Conservation (phyloP, 2,113 vertebrate genomes). For the Uria aalge region DNA sequence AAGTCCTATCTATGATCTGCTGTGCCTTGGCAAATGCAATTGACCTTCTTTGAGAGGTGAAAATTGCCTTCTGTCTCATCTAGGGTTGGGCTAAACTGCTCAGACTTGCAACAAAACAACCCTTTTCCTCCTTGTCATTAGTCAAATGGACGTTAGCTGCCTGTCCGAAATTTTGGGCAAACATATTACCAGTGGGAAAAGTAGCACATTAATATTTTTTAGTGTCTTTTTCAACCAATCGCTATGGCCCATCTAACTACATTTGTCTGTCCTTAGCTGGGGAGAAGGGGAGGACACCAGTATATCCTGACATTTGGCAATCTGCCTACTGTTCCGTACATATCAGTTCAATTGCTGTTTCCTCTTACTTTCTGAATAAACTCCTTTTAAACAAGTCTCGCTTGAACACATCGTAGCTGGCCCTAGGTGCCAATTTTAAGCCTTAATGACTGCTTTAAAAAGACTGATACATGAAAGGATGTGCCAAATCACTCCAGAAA, state of each 20-base stretch:
- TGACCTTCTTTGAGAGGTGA: neutral
- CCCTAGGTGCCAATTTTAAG: neutral
- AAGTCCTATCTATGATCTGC: neutral
- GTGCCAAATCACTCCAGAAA: neutral
- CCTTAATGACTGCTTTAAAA: neutral
- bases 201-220: neutral
- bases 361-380: conserved; percentile 34
- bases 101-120: neutral
- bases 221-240: neutral
- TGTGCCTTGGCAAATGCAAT: neutral
- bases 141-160: neutral
- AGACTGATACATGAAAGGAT: neutral
- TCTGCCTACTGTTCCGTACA: neutral
- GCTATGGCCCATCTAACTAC: neutral
- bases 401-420: neutral
- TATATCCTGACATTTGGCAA: neutral
- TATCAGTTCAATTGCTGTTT: conserved; percentile 17
- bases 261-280: neutral
- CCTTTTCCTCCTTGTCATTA: neutral
- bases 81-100: neutral
- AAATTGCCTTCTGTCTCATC: conserved; percentile 11
- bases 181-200: neutral
- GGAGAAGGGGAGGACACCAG: neutral
- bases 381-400: conserved; percentile 21
- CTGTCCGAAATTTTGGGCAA: neutral